Base-by-base conservation (phyloP, 2,888 invertebrate genomes). In the Dorcus parallelipipedus region DNA sequence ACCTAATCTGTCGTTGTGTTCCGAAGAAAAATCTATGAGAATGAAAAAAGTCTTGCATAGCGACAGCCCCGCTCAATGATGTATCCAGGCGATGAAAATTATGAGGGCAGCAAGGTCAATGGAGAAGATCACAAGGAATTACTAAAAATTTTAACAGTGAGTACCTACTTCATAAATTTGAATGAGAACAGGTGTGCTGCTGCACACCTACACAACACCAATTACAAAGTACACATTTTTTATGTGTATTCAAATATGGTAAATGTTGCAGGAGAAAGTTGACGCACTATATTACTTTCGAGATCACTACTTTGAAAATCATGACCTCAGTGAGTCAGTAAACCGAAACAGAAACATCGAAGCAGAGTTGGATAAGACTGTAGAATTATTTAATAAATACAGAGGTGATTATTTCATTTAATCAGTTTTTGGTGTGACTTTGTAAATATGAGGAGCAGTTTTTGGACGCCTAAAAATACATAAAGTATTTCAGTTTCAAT, bases 281-380 rank as follows among this genome's bases (percentile, higher is more conserved):
- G 79, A 85, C 61, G 79, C 82, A 0, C 75, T 92, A 49, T 91
- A 88, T 74, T 70, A 79, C 38, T 92, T 85, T 74, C 82, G 90
- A 67, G 91, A 93, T 76, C 83, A 88, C 70, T 93, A 89, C 77
- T 91, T 92, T 79, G 90, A 90, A 71, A 85, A 82, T 63, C 87
- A 89, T 77, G 79, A 85, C 6, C 79, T 91, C 40, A 86, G 87
- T 63, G 82, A 86, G 75, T 91, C 91, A 0, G 73, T 80, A 17
- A 81, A 87, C 47, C 91, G 89, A 73, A 82, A 82, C 64, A 79
- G 79, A 60, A 83, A 86, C 69, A 82, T 91, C 1, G 84, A 87
- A 66, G 80, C 81, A 65, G 84, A 86, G 71, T 83, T 90, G 76
- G 77, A 82, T 50, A 78, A 82, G 55, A 81, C 87, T 1, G 65